phyloP scores from a whole-genome alignment of 2,113 vertebrate genomes.

The Psephotus haematonotus region DNA sequence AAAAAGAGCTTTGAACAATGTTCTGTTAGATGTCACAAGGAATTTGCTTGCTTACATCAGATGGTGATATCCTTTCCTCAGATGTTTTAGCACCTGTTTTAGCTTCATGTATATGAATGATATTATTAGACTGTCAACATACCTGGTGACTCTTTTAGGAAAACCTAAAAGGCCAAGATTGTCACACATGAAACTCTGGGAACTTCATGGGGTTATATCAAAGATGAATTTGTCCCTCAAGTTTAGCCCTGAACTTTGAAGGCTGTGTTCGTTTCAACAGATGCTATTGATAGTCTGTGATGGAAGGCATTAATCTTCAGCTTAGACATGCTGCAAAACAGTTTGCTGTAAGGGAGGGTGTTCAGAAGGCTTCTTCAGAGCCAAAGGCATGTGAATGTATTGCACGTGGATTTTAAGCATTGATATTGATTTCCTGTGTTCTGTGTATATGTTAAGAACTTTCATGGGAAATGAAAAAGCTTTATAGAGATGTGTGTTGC shows the following conservation, averaged over 20 bases:
- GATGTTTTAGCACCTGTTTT: not conserved
- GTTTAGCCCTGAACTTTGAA: not conserved
- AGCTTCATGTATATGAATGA: not conserved
- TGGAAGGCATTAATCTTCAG: not conserved
- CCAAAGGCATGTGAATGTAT: not conserved
- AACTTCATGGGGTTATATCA: not conserved
- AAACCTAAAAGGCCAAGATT: not conserved
- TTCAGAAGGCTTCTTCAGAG: not conserved
- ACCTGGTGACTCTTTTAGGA: not conserved
- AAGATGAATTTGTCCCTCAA: slow-evolving; percentile 14
- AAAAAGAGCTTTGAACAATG: not conserved
- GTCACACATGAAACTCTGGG: not conserved
- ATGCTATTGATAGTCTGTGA: not conserved
- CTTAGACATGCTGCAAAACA: not conserved
- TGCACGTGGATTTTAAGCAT: not conserved
- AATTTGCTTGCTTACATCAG: not conserved
- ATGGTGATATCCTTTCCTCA: not conserved
- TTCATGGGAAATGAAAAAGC: not conserved
- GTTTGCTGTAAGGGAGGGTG: not conserved
- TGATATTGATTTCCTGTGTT: not conserved
- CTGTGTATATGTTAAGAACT: not conserved
- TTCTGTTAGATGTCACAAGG: not conserved
- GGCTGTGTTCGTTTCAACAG: not conserved
- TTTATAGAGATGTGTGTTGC: not conserved
- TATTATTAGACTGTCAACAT: not conserved